Base-by-base conservation (phyloP, 2,888 invertebrate species). In the Diadegma fenestrale region DNA sequence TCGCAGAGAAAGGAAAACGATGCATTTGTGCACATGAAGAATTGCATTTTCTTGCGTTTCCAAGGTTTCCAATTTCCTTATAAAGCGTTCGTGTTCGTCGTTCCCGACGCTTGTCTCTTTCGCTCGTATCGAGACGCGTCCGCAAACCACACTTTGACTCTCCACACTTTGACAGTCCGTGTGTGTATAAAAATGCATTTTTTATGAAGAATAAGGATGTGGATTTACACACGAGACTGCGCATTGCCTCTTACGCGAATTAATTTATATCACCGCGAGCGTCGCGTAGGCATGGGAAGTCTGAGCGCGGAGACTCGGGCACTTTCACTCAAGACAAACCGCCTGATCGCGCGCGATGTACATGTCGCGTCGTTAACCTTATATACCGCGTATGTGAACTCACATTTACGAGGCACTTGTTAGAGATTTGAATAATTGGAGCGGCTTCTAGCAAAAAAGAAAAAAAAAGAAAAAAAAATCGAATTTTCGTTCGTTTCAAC, bases 61-160 rank as follows among this genome's bases (percentile, higher is more conserved):
- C 81, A 48, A 19, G 72, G 54, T 84, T 84, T 84, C 84, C 80
- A 84, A 84, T 80, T 80, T 84, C 84, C 84, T 84, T 80, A 77
- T 80, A 64, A n/a, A 72, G 80, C 63, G n/a, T 6, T n/a, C 14
- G 43, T n/a, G n/a, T 26, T 37, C 8, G 1, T 37, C 19, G 14
- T 30, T 8, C n/a, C n/a, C n/a, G n/a, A n/a, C 30, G 26, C 26
- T 8, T 64, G 19, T 54, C 54, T 37, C 37, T 14, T 37, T 10
- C 5, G 12, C 43, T 73, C 41, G 19, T 37, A 45, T 54, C 37
- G 58, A 26, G 8, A 41, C 2, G n/a, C 5, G 0, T 33, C n/a
- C 2, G n/a, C 1, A 17, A 48, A 4, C 17, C 5, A n/a, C n/a
- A n/a, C n/a, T n/a, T n/a, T n/a, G n/a, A n/a, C n/a, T 17, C 17